Evolutionary conservation across 2,888 invertebrate species (phyloP).

Genomic region (Synergus japonicus): DNA sequence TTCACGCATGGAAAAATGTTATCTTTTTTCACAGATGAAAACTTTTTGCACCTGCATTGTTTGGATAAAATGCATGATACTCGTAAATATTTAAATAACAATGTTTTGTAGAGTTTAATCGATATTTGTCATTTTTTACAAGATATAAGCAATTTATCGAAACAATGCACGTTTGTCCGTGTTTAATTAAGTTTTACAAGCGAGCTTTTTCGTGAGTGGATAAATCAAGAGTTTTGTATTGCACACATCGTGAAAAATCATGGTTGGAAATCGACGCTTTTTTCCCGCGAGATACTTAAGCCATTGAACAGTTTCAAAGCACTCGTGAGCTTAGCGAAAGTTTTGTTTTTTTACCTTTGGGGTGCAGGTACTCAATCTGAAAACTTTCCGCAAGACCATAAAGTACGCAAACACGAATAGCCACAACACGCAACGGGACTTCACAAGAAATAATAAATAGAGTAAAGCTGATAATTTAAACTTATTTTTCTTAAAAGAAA

Average conservation of each 20-base stretch:
- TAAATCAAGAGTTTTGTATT: too few species aligned
- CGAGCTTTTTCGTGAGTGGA: not conserved
- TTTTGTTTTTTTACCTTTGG: conserved; percentile 10
- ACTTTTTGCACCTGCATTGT: not conserved
- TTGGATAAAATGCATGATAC: not conserved
- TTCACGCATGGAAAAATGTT: conserved; percentile 1
- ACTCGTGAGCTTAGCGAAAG: conserved; percentile 20
- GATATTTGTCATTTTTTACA: not conserved
- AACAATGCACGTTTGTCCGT: not conserved
- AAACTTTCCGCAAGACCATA: conserved; percentile 26
- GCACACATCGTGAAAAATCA: not conserved
- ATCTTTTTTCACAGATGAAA: not conserved
- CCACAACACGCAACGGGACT: conserved; percentile 19
- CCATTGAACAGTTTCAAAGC: conserved; percentile 18
- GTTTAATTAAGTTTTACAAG: not conserved
- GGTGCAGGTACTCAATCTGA: conserved; percentile 27
- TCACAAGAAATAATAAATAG: not conserved
- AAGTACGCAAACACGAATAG: conserved; percentile 30
- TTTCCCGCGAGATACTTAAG: not conserved
- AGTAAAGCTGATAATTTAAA: conserved; percentile 8
- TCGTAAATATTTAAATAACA: not conserved
- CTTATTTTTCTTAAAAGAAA: not conserved
- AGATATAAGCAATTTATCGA: not conserved
- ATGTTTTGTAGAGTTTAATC: not conserved
- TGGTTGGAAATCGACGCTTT: not conserved